These are phyloP conservation scores for Morbakka virulenta DNA, from an alignment of 30 jellyfish, hydroid and myxozoan genomes.

Conservation along the genomic window DNA sequence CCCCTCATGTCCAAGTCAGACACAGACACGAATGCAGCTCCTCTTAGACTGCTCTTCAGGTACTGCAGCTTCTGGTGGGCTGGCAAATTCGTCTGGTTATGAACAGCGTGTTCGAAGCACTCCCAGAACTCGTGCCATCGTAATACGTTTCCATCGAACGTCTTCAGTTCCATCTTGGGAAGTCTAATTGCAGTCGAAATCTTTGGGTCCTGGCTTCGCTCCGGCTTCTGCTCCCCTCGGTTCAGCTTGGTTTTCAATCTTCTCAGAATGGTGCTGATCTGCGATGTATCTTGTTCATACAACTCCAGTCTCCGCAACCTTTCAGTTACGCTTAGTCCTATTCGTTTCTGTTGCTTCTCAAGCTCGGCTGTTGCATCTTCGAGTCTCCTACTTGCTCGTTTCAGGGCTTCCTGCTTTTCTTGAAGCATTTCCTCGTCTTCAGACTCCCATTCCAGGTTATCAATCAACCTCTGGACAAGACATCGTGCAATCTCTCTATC, in stretches of 20 bases:
- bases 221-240: neutral
- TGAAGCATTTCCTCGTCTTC: constrained; percentile 7
- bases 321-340: neutral
- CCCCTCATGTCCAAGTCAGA: constrained; percentile 17
- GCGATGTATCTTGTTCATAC: constrained; percentile 3
- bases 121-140: constrained; percentile 58
- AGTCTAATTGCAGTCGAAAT: constrained; percentile 8
- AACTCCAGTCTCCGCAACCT: constrained; percentile 3
- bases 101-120: constrained; percentile 47
- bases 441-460: neutral
- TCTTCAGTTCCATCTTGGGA: constrained; percentile 46
- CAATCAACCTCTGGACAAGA: neutral
- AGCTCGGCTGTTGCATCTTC: neutral
- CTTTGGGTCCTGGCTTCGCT: neutral
- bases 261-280: constrained; percentile 8
- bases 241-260: neutral
- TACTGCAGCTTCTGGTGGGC: constrained; percentile 41
- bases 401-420: constrained; percentile 16
- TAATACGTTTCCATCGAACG: constrained; percentile 40
- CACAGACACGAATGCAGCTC: constrained; percentile 32
- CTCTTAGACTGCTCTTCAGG: constrained; percentile 15
- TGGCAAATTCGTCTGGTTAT: constrained; percentile 2
- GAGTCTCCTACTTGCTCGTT: constrained; percentile 6
- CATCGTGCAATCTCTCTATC: constrained; percentile 12
- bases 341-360: neutral